Percentiles rank a stretch among this genome's conserved stretches.
Evolutionary conservation across 2,797 vertebrate genomes (phyloP).

Genomic region (Cottoperca gobio): DNA sequence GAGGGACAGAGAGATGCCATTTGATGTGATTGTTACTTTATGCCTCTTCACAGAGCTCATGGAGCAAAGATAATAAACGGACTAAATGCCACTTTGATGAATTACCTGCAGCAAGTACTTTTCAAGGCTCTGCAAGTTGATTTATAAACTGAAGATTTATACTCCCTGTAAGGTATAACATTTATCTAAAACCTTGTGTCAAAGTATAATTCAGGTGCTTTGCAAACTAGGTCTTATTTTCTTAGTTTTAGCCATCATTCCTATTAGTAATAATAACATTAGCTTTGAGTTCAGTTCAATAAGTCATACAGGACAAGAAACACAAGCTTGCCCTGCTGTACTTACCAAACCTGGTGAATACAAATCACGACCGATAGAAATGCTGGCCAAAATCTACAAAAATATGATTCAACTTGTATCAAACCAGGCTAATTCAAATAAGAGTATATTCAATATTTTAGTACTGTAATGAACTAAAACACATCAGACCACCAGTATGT

Average conservation of each 20-base stretch:
- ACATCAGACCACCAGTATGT: not conserved
- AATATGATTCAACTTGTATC: not conserved
- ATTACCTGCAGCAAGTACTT: conserved; percentile 1
- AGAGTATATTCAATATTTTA: not conserved
- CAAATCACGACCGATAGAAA: not conserved
- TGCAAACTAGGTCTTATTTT: not conserved
- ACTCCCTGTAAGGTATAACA: not conserved
- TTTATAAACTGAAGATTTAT: conserved; percentile 4
- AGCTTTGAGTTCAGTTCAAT: not conserved
- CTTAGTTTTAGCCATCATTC: not conserved
- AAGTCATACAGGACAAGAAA: not conserved
- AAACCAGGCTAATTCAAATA: not conserved
- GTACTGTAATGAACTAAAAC: not conserved
- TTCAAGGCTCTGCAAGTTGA: conserved; percentile 1
- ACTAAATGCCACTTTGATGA: conserved; percentile 18
- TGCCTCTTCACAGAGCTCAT: not conserved
- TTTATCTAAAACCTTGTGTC: not conserved
- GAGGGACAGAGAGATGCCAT: not conserved
- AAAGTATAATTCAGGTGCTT: not conserved
- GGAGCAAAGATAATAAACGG: not conserved
- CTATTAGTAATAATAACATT: not conserved
- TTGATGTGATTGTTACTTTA: conserved; percentile 2
- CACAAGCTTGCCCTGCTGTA: not conserved
- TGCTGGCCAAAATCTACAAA: not conserved
- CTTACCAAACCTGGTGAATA: not conserved